Evolutionary conservation across 2,797 vertebrate species (phyloP), one percentile per base, ranked within the genome.

Genomic region (Epinephelus awoara): DNA sequence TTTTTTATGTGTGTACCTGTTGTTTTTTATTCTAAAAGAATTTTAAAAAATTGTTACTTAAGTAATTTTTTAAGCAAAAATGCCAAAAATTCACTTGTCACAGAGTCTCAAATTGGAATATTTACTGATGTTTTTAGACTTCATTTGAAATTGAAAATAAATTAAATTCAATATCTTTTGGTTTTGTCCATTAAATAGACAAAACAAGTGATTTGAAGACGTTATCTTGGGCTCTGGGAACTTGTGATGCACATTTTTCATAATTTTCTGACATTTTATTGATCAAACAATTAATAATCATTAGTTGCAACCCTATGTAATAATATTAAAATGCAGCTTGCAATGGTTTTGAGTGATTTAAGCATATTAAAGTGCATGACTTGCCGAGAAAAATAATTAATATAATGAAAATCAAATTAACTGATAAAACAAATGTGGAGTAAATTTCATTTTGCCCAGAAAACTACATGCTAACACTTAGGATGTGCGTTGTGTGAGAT

Each of bases 401-500:
- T 18, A 57, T 27, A 14, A 67, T 40, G 18, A 17, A 84, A 73
- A 77, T 40, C 14, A 59, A 52, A 27, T 17, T n/a, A 58, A 54
- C 3, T 50, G 61, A 66, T 23, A 49, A 34, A 74, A 86, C 66
- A 2, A 70, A 42, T 8, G 34, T 67, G 19, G 52, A 68, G 2
- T 17, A 47, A 77, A 73, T 58, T 67, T 2, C 23, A 17, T 62
- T n/a, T 40, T 62, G 55, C 65, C 80, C 23, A 79, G 73, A 49
- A 64, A 50, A 69, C n/a, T 38, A 59, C 7, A 51, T 50, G 66
- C 38, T 40, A 83, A 89, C 23, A 42, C 88, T 75, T 58, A 17
- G n/a, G 68, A 75, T 61, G 38, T 61, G 40, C 76, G 69, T 42
- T 76, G 52, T 77, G 65, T 61, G 72, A 75, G 77, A 77, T 70